Evolutionary conservation across 2,113 vertebrate genomes (phyloP).

Genomic region (Lamprologus lemairii): DNA sequence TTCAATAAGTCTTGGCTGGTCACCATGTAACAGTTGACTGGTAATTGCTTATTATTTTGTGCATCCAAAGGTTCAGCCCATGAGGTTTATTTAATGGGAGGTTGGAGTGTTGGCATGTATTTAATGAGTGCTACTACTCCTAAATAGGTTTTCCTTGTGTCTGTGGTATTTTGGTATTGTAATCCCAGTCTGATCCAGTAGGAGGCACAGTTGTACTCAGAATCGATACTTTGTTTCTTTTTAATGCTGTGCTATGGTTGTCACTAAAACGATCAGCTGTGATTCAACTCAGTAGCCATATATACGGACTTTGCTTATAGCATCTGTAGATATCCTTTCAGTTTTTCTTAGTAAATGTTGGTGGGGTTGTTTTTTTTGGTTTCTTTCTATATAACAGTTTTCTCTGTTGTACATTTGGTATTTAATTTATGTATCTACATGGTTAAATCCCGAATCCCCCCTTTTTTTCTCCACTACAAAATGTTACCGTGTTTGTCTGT

Average conservation of each 20-base stretch:
- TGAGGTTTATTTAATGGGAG: not conserved
- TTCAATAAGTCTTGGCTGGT: not conserved
- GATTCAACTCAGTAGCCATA: not conserved
- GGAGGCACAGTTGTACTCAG: not conserved
- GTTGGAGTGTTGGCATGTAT: not conserved
- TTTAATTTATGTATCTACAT: not conserved
- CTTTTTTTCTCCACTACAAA: not conserved
- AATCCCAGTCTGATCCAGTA: not conserved
- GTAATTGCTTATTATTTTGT: not conserved
- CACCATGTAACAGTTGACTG: not conserved
- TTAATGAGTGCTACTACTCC: not conserved
- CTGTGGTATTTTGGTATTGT: not conserved
- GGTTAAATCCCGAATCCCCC: not conserved
- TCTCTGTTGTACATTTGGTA: not conserved
- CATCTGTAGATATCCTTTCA: not conserved
- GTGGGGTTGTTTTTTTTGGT: accelerated
- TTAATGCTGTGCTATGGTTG: not conserved
- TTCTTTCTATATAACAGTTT: not conserved
- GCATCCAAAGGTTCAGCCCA: not conserved
- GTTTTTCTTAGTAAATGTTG: not conserved
- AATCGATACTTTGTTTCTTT: not conserved
- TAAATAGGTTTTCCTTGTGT: not conserved
- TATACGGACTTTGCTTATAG: not conserved
- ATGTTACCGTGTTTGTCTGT: not conserved
- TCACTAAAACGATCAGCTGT: not conserved